Evolutionary conservation across 92 coral and sea anemone genomes (phyloP).

Genomic region (Paragorgia papillata): DNA sequence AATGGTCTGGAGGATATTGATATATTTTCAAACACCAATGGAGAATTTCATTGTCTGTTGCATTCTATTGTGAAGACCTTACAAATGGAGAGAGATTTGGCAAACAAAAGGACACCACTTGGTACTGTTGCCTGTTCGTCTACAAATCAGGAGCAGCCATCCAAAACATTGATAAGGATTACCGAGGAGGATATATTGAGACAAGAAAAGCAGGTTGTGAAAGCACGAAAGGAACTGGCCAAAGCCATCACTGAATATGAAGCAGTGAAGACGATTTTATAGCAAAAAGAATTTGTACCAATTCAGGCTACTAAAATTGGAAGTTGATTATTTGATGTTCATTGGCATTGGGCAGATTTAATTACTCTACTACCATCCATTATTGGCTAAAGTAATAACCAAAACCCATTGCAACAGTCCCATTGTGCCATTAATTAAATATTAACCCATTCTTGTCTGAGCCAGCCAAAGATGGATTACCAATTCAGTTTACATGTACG

Average conservation of each 20-base stretch:
- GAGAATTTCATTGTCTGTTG: constrained; percentile 72
- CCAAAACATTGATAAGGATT: constrained; percentile 78
- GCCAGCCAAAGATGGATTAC: too few species aligned
- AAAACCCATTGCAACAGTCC: too few species aligned
- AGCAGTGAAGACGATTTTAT: constrained; percentile 51
- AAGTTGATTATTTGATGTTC: neutral
- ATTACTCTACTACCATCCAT: too few species aligned
- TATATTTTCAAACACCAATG: constrained; percentile 72
- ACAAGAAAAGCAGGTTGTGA: constrained; percentile 90
- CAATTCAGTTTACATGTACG: too few species aligned
- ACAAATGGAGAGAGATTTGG: constrained; percentile 79
- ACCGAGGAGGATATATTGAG: constrained; percentile 79
- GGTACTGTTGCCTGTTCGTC: constrained; percentile 56
- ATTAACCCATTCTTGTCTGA: too few species aligned
- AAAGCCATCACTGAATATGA: constrained; percentile 92
- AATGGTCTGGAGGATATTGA: constrained; percentile 69
- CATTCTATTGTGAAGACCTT: constrained; percentile 91
- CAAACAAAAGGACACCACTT: constrained; percentile 82
- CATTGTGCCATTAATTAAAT: too few species aligned
- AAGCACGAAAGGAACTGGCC: constrained; percentile 78
- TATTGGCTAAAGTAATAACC: too few species aligned
- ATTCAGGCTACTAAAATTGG: neutral
- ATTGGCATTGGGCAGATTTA: too few species aligned
- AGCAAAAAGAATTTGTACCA: neutral
- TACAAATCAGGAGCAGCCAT: constrained; percentile 72